phyloP scores from a whole-genome alignment of 30 jellyfish, hydroid and myxozoan genomes.

The Hydra vulgaris region DNA sequence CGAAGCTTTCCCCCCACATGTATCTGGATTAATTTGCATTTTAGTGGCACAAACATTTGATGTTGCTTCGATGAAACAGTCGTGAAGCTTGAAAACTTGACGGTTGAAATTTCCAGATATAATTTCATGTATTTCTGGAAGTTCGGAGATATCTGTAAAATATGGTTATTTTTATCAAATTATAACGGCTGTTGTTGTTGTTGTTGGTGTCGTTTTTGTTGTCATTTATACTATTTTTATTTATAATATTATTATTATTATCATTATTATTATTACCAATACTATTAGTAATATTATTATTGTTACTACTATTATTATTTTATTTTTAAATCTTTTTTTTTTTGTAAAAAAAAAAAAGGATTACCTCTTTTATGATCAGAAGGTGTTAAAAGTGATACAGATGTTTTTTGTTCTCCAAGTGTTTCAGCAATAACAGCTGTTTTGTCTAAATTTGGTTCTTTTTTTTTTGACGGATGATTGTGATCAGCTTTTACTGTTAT shows the following conservation, averaged over 20 bases:
- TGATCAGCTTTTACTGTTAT: not conserved
- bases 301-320: too few relatives aligned
- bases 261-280: too few relatives aligned
- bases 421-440: not conserved
- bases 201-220: too few relatives aligned
- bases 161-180: too few relatives aligned
- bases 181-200: too few relatives aligned
- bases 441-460: not conserved
- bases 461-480: not conserved
- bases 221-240: too few relatives aligned
- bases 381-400: not conserved
- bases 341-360: not conserved
- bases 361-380: not conserved
- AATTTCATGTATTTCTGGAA: constrained; percentile 15
- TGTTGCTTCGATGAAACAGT: constrained; percentile 20
- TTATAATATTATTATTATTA: too few relatives aligned
- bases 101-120: constrained; percentile 12
- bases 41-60: constrained; percentile 18
- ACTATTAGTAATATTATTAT: too few relatives aligned
- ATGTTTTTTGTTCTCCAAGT: not conserved
- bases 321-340: too few relatives aligned
- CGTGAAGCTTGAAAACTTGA: constrained; percentile 9
- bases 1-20: constrained; percentile 58
- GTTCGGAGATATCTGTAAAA: constrained; percentile 7
- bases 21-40: not conserved